Evolutionary conservation across 2,113 vertebrate species (phyloP).

Genomic region (Ophiodon elongatus): DNA sequence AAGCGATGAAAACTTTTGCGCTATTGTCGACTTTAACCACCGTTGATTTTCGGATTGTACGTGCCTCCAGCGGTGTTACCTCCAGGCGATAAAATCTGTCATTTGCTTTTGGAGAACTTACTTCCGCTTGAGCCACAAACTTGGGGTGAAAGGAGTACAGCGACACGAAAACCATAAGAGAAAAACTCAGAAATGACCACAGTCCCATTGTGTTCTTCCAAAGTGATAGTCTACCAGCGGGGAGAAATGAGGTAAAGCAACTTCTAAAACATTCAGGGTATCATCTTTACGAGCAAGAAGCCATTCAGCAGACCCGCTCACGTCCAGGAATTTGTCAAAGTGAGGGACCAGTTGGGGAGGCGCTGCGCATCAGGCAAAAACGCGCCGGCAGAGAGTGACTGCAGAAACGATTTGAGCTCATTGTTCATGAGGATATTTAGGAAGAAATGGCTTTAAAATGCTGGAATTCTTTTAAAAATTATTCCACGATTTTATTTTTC

Average conservation of each 20-base stretch:
- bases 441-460: not conserved
- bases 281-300: constrained; percentile 53
- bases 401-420: constrained; percentile 55
- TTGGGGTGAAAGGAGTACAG: constrained; percentile 56
- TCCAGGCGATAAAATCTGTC: constrained; percentile 52
- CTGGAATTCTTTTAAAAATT: constrained; percentile 20
- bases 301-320: constrained; percentile 66
- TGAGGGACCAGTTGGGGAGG: constrained; percentile 76
- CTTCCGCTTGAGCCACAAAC: constrained; percentile 69
- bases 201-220: constrained; percentile 69
- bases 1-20: constrained; percentile 58
- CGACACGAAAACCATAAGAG: constrained; percentile 55
- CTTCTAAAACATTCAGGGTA: constrained; percentile 65
- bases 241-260: constrained; percentile 20
- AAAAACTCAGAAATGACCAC: constrained; percentile 68
- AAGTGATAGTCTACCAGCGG: constrained; percentile 22
- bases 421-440: constrained; percentile 44
- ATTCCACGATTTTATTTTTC: constrained; percentile 20
- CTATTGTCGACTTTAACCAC: constrained; percentile 25
- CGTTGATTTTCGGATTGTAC: constrained; percentile 8
- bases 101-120: constrained; percentile 63
- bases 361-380: constrained; percentile 74
- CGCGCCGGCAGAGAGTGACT: constrained; percentile 71
- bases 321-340: constrained; percentile 81
- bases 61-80: constrained; percentile 29